phyloP scores from a whole-genome alignment of 2,113 vertebrate genomes.

The Sardina pilchardus region DNA sequence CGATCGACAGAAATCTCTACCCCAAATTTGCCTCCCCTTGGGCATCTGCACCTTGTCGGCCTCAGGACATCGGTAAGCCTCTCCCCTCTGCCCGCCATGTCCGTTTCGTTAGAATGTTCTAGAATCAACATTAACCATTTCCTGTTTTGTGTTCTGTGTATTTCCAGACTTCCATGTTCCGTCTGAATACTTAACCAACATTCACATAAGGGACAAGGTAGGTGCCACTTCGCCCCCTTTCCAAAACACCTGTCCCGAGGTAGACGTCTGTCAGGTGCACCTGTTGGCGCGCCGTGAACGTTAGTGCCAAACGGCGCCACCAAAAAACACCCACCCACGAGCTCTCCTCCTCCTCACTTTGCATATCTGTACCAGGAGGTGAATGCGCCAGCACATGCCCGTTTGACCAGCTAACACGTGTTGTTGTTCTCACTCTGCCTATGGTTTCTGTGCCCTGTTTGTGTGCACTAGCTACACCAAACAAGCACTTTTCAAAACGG shows the following conservation, averaged over 20 bases:
- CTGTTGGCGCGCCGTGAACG: not conserved
- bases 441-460: slow-evolving; percentile 10
- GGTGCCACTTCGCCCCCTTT: slow-evolving; percentile 33
- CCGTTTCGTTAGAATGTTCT: not conserved
- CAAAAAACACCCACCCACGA: not conserved
- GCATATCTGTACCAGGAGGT: not conserved
- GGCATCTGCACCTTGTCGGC: slow-evolving; percentile 98
- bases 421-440: slow-evolving; percentile 11
- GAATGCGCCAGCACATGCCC: not conserved
- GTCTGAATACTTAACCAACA: slow-evolving; percentile 99
- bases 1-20: slow-evolving; percentile 88
- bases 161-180: slow-evolving; percentile 98
- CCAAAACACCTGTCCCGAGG: not conserved
- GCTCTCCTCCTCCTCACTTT: not conserved
- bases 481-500: not conserved
- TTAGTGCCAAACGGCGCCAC: not conserved
- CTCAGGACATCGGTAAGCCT: slow-evolving; percentile 96
- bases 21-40: slow-evolving; percentile 99
- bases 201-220: slow-evolving; percentile 99
- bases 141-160: slow-evolving; percentile 47
- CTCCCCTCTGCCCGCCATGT: not conserved
- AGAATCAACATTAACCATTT: not conserved
- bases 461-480: slow-evolving; percentile 18
- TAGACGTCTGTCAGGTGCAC: not conserved
- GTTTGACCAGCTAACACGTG: not conserved